Conservation (phyloP, 2,113 vertebrate genomes). For the Hypocryptadius cinnamomeus region DNA sequence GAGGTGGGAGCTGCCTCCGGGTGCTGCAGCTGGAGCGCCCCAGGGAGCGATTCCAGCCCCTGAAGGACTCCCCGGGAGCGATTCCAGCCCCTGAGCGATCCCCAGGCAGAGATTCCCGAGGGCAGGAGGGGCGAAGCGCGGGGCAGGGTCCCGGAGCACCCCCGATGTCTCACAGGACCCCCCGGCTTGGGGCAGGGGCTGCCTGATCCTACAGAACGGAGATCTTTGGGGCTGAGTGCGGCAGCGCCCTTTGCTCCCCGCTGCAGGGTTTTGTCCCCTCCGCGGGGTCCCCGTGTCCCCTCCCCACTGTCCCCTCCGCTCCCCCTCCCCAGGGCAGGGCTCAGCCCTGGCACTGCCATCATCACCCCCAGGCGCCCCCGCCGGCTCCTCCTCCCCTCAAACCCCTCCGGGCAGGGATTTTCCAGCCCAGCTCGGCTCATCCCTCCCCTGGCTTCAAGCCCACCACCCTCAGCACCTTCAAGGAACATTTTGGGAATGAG, state of each 20-base stretch:
- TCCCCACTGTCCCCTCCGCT: neutral
- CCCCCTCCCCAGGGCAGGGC: neutral
- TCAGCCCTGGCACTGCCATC: neutral
- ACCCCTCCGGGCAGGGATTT: neutral
- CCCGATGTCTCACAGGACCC: rapidly evolving
- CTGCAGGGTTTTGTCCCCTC: neutral
- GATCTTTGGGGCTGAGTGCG: neutral
- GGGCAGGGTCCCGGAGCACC: neutral
- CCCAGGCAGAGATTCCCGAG: rapidly evolving
- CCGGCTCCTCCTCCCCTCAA: neutral
- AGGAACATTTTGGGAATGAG: neutral
- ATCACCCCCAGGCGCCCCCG: rapidly evolving
- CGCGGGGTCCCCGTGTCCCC: neutral
- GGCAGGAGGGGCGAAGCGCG: neutral
- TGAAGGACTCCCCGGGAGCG: too few relatives aligned
- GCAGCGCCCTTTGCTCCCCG: rapidly evolving
- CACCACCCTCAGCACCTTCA: rapidly evolving
- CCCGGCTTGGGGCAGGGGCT: rapidly evolving
- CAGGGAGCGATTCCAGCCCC: neutral
- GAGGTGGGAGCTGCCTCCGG: rapidly evolving
- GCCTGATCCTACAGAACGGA: rapidly evolving
- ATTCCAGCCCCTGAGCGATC: too few relatives aligned
- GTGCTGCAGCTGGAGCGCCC: neutral
- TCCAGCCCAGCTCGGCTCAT: neutral
- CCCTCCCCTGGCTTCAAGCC: neutral